Base-by-base conservation (phyloP, 2,113 vertebrate genomes). In the Myiozetetes cayanensis region DNA sequence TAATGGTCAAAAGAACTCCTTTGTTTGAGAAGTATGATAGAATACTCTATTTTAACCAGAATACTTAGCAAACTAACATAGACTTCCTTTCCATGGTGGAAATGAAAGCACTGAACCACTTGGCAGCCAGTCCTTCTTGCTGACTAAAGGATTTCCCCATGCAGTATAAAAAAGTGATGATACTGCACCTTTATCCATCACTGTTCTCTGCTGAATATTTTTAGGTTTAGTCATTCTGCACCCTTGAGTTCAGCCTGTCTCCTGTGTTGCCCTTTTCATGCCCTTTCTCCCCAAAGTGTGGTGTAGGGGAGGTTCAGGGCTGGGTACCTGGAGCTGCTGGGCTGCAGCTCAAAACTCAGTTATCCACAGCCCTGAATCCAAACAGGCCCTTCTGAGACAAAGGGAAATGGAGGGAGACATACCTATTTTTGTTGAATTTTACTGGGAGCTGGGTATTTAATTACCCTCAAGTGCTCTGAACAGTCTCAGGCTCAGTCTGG, bases 81-180 rank as follows among this genome's bases (percentile, higher is more conserved):
- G 71, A 39, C 28, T 67, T 88, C 47, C 43, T 77, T 71, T 63
- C 75, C 14, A 1, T 10, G 44, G 24, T 86, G 65, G 41, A 86
- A 89, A 53, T 49, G 39, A 59, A 56, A 93, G 52, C 39, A 4
- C 25, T 10, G 31, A 88, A 25, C 73, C 53, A 14, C 73, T 78
- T 90, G 94, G 83, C 92, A 95, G 72, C 30, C 47, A n/a, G 21
- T 13, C 55, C 31, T 30, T 58, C 53, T 61, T 68, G 79, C 67
- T 95, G 82, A 56, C 71, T 50, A 20, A 88, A 89, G 91, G 76
- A 31, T 89, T 94, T 89, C 84, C 92, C 56, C 14, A 1, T 0
- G n/a, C 58, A 59, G 15, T 12, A 1, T 21, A 17, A 66, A 67
- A 73, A 53, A 7, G 6, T 25, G 16, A 3, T 6, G 23, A 12